Evolutionary conservation across 2,113 vertebrate genomes (phyloP).

Genomic region (Podarcis raffonei): DNA sequence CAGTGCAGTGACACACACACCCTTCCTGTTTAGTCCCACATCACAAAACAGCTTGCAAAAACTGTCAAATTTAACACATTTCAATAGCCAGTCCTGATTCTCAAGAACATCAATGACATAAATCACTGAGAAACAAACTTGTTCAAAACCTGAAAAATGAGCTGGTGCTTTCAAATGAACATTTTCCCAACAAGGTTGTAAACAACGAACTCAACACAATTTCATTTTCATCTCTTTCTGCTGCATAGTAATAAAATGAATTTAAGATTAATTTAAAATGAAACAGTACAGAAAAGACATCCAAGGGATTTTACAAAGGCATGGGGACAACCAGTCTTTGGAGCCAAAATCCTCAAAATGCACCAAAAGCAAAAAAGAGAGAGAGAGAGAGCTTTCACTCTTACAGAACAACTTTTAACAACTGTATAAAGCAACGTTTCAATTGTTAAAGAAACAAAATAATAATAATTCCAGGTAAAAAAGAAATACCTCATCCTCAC

Average conservation of each 20-base stretch:
- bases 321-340: not conserved
- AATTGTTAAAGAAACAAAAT: slow-evolving; percentile 19
- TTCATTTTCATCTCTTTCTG: not conserved
- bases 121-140: not conserved
- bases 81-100: not conserved
- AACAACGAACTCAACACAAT: not conserved
- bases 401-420: slow-evolving; percentile 18
- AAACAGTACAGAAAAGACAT: not conserved
- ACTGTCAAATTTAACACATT: not conserved
- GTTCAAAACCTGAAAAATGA: not conserved
- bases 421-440: slow-evolving; percentile 43
- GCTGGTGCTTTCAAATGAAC: not conserved
- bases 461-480: not conserved
- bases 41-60: not conserved
- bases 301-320: not conserved
- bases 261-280: not conserved
- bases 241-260: not conserved
- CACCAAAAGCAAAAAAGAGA: not conserved
- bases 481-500: slow-evolving; percentile 25
- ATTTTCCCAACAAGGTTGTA: not conserved
- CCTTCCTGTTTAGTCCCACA: not conserved
- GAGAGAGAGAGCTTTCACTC: not conserved
- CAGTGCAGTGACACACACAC: no score
- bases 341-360: not conserved
- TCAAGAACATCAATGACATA: not conserved